Percentiles rank a stretch among this genome's conserved stretches.
Conservation (phyloP, 2,888 invertebrate species). For the Theretra japonica region DNA sequence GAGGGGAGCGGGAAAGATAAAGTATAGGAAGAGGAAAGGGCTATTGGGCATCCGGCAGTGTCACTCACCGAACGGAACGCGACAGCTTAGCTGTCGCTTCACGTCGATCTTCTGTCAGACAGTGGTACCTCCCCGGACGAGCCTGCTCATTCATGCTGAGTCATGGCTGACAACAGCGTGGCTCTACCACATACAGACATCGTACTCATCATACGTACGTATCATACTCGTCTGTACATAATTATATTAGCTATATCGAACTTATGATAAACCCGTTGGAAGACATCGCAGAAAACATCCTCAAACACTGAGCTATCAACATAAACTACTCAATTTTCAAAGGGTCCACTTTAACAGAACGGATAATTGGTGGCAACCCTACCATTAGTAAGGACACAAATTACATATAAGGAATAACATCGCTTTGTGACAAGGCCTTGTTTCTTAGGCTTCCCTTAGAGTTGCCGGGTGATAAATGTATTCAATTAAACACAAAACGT, state of each 20-base stretch:
- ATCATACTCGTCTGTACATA: too few species aligned
- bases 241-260: background rate
- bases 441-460: conserved; percentile 7
- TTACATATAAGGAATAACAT: conserved; percentile 24
- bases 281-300: background rate
- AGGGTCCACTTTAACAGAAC: conserved; percentile 16
- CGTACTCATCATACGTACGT: too few species aligned
- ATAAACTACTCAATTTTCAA: conserved; percentile 20
- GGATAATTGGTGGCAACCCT: conserved; percentile 23
- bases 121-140: too few species aligned
- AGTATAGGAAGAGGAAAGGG: too few species aligned
- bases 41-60: too few species aligned
- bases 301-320: conserved; percentile 22
- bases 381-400: conserved; percentile 19
- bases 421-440: conserved; percentile 12
- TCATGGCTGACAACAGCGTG: too few species aligned
- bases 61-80: too few species aligned
- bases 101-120: too few species aligned
- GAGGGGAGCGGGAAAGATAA: too few species aligned
- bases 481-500: background rate
- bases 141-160: too few species aligned
- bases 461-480: background rate
- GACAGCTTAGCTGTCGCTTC: too few species aligned
- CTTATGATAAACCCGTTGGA: background rate
- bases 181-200: too few species aligned